These are phyloP conservation scores for Cheracebus regulus DNA, from an alignment of 2,797 vertebrate species.

Conservation along the genomic window DNA sequence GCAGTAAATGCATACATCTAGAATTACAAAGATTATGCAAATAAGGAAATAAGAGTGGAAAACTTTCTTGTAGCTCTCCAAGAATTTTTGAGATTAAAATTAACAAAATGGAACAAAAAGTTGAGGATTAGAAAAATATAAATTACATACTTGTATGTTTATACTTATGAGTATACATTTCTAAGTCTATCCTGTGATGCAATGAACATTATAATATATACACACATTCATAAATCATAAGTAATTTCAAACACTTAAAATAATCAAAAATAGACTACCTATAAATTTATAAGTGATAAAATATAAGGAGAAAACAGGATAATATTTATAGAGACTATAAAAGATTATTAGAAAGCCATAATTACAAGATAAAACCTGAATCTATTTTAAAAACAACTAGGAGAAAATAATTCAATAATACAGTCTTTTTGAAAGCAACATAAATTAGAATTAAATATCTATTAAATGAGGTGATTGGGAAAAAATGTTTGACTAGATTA, in stretches of 20 bases:
- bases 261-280: not conserved
- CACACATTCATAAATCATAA: not conserved
- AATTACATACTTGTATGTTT: not conserved
- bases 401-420: not conserved
- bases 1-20: rapidly evolving
- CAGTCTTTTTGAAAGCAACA: not conserved
- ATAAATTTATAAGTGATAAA: not conserved
- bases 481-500: not conserved
- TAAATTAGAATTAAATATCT: not conserved
- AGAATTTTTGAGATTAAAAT: not conserved
- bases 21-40: not conserved
- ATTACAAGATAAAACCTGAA: not conserved
- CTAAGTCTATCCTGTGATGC: not conserved
- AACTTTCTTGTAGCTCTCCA: not conserved
- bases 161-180: not conserved
- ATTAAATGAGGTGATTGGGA: not conserved
- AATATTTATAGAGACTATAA: not conserved
- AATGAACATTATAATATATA: not conserved
- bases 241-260: not conserved
- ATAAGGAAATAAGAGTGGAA: not conserved
- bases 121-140: not conserved
- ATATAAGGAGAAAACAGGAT: not conserved
- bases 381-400: not conserved
- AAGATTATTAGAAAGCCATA: not conserved
- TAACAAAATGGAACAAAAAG: not conserved